Evolutionary conservation across 2,888 invertebrate genomes (phyloP), one percentile per base, ranked within the genome.

Genomic region (Stictocephala bisonia): DNA sequence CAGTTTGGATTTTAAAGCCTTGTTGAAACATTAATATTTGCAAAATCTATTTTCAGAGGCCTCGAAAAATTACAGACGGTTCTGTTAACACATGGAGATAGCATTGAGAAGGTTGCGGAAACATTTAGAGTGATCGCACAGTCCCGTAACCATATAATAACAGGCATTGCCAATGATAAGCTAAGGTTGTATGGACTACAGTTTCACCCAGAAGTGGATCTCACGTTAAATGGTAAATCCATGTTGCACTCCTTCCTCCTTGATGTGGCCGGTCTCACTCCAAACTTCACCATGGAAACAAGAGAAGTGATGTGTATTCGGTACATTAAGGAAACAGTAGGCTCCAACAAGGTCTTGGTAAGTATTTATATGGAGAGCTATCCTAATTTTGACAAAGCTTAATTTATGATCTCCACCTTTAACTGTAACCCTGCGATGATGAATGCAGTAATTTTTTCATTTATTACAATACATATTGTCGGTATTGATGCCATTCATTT

Each of bases 151-250:
- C 90, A 95, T 83, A 89, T 95, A 79, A 89, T 95, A 79, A 92
- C 95, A 11, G 98, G 94, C 72, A 94, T 99, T 81, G 93, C 93
- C 81, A 95, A 95, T 86, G 97, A 97, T 82, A 93, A 93, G 83
- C 87, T 92, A 84, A 90, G 93, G 70, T 88, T 97, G 73, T 98
- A 96, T 83, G 99, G 99, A 27, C 93, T 99, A 76, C 99, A 99
- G 86, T 99, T 99, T 85, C 99, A 99, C 85, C 99, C 99, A 0
- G 99, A 99, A 88, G 95, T 99, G 78, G 98, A 99, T 84, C 90
- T 99, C 81, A 97, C 98, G 0, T 88, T 90, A 13, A 93, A 96
- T 83, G 98, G 98, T 75, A 91, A 91, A 84, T 88, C 90, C 81
- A 99, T 99, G 91, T 85, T 99, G 81, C 91, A 92, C 76, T 98